A percentile compares a stretch with the other conserved stretches of the same genome.
phyloP scores from a whole-genome alignment of 35 echinoderm and acorn worm species.

The Holothuria glaberrima region DNA sequence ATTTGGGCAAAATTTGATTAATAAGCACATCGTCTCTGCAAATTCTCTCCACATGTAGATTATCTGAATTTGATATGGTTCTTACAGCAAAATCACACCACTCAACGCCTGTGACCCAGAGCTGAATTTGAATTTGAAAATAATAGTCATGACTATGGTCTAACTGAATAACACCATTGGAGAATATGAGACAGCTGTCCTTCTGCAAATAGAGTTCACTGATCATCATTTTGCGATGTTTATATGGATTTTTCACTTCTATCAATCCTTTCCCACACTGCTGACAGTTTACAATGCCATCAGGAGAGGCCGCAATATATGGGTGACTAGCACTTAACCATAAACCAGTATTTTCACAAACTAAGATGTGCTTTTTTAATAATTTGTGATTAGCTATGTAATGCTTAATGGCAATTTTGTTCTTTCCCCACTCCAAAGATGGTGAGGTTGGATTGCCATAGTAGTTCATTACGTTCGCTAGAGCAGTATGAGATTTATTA shows the following conservation, averaged over 20 bases:
- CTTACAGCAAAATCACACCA: constrained; percentile 58
- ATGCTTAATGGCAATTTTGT: constrained; percentile 61
- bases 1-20: constrained; percentile 28
- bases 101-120: not conserved
- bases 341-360: constrained; percentile 39
- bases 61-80: constrained; percentile 52
- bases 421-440: constrained; percentile 65
- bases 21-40: not conserved
- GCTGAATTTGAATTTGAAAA: constrained; percentile 56
- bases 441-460: constrained; percentile 60
- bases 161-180: constrained; percentile 44
- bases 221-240: constrained; percentile 33
- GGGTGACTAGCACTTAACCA: constrained; percentile 44
- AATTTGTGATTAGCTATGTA: constrained; percentile 61
- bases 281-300: constrained; percentile 54
- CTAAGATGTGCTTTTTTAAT: constrained; percentile 11
- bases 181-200: constrained; percentile 36
- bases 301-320: constrained; percentile 65
- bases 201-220: constrained; percentile 8
- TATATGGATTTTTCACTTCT: constrained; percentile 74
- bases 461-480: constrained; percentile 56
- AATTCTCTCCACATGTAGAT: constrained; percentile 65
- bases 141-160: constrained; percentile 48
- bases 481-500: not conserved
- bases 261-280: constrained; percentile 67